Base-by-base conservation (phyloP, 2,113 vertebrate species). In the Myocastor coypus region DNA sequence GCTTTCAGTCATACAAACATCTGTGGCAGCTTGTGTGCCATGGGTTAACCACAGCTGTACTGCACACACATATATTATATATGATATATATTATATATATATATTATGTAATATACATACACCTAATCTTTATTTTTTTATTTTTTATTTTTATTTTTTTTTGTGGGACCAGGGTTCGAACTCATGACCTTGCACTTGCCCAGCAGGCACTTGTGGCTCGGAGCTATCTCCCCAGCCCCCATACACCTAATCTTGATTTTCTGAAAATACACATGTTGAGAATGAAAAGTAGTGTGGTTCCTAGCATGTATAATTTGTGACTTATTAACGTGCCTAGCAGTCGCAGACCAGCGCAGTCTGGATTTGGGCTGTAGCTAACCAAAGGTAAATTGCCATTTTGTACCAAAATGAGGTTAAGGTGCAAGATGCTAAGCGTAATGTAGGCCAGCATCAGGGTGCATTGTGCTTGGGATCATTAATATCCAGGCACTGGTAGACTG, bases 331-430 rank as follows among this genome's bases (percentile, higher is more conserved):
- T 46, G 91, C 68, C 83, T 66, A 89, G 20, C 16, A 55, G 40
- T 87, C 57, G 26, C 3, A 50, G 71, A 42, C 14, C 78, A 3
- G 20, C 83, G 1, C 55, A 34, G 30, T 81, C 24, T 87, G 82
- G 22, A 46, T 89, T 88, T 94, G 86, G 69, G 77, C 2, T 9
- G 16, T 32, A 69, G 28, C 14, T 92, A 66, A 93, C 42, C 68
- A 69, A 91, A n/a, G 78, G 22, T 68, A 50, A 95, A n/a, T 86
- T 84, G 42, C 34, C 32, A 63, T 83, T 91, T 91, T 92, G 66
- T 93, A 61, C 66, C 26, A 71, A 73, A 20, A 32, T 82, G 82
- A 83, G 52, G 13, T 77, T 91, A 69, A 83, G n/a, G 68, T 68
- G 7, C n/a, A 90, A 57, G 69, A 46, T 85, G 28, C 50, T 52